Evolutionary conservation across 2,888 invertebrate species (phyloP), one percentile per base, ranked within the genome.

Genomic region (Cryptosula pallasiana): DNA sequence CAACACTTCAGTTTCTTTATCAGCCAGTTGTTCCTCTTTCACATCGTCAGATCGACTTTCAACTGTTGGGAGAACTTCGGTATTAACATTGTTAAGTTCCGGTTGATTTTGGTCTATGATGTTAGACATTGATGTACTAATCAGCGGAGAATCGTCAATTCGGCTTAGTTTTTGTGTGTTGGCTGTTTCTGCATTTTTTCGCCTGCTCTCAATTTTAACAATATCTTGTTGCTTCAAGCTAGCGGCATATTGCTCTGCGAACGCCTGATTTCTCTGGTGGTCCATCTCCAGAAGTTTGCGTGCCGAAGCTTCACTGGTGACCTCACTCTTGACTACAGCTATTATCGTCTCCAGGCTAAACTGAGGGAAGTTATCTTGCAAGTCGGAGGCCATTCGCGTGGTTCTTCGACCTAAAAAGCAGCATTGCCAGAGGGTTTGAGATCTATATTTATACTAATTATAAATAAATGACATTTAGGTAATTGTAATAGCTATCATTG

Each of bases 311-410:
- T 63, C 63, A 63, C 27, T 63, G 13, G 63, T 63, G 16, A 63
- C 63, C 27, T 63, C 63, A 63, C 29, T 16, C n/a, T 63, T n/a
- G 9, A 63, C 63, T 3, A 63, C 32, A 63, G 29, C 32, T 29
- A 63, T 27, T 2, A 63, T 63, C 2, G 63, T 63, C 20, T 63
- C 63, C 2, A 63, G 27, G 32, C 27, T 27, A 32, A 63, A 32
- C 63, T 63, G 63, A 32, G 63, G 63, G 34, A 63, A 63, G 2
- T 16, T 34, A 32, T 9, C 63, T 63, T 63, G 63, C 32, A 63
- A 13, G 3, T 63, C 63, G 5, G 27, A 25, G 20, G 63, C 63
- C 9, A 63, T 63, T 34, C 63, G 25, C 32, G 25, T 63, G 13
- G 63, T 32, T 63, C 63, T 63, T 32, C 63, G 2, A 63, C 27